phyloP scores from a whole-genome alignment of 1,140 invertebrate genomes.

The Apis cerana region DNA sequence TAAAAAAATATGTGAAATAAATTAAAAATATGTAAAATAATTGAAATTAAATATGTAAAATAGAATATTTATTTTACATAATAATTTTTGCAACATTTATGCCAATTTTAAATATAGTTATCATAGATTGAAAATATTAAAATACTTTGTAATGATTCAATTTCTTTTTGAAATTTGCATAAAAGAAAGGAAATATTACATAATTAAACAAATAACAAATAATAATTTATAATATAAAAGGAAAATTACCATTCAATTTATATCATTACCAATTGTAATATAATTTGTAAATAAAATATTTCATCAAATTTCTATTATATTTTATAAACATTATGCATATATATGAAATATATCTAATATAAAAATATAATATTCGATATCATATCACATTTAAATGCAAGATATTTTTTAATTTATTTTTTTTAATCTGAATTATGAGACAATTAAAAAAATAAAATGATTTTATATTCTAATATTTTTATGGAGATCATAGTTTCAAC shows the following conservation, averaged over 20 bases:
- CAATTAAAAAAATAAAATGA: background rate
- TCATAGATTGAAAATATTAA: background rate
- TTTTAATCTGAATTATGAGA: background rate
- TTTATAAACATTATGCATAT: too few species aligned
- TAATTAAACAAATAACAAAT: background rate
- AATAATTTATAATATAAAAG: background rate
- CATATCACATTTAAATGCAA: too few species aligned
- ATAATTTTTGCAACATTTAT: too few species aligned
- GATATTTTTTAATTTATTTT: background rate
- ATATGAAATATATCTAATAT: too few species aligned
- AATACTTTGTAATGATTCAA: background rate
- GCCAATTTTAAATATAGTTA: too few species aligned
- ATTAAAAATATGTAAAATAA: background rate
- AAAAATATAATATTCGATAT: too few species aligned
- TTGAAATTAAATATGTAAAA: too few species aligned
- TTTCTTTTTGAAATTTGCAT: conserved; percentile 19
- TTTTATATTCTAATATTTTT: background rate
- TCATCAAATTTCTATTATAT: too few species aligned
- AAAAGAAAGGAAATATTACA: background rate
- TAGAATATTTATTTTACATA: conserved; percentile 11
- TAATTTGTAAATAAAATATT: too few species aligned
- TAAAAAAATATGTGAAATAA: background rate
- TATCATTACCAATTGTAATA: background rate
- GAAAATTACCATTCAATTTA: background rate
- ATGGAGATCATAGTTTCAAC: background rate